Base-by-base conservation (phyloP, 2,113 vertebrate genomes). In the Passer montanus region DNA sequence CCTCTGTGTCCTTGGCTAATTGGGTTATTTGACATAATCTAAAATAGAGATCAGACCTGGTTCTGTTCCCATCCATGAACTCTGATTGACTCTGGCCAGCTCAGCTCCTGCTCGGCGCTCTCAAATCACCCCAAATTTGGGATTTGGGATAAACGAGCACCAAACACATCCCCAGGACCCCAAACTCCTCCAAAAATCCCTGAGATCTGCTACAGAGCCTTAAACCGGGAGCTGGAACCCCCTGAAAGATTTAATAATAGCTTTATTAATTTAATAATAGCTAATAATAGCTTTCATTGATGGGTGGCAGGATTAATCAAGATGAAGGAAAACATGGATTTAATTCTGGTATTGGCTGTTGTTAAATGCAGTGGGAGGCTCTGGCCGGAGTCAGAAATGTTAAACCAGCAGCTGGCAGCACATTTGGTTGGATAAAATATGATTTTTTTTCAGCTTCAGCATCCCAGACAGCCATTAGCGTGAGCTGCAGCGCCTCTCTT, bases 211-310 rank as follows among this genome's bases (percentile, higher is more conserved):
- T 21, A 9, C 19, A 27, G 72, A 23, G 46, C 26, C 7, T 52
- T 24, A 13, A 44, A 30, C 1, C 4, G 11, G 20, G 59, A 39
- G 7, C 4, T 5, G 7, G 21, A 50, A 10, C 16, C 43, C 62
- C 53, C 46, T 6, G 87, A 24, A 37, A 19, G 3, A 8, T 52
- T 55, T 69, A n/a, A n/a, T n/a, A n/a, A n/a, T n/a, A n/a, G n/a
- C n/a, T n/a, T n/a, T n/a, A n/a, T n/a, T n/a, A n/a, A n/a, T n/a
- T n/a, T n/a, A n/a, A n/a, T n/a, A n/a, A n/a, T n/a, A n/a, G n/a
- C n/a, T n/a, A n/a, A n/a, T n/a, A n/a, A n/a, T n/a, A n/a, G n/a
- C 21, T 3, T 10, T 5, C 8, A 1, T 0, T 62, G 59, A 11
- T 19, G 62, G 69, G 7, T 2, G 41, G 21, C 37, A 9, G 16